Conservation (phyloP, 2,113 vertebrate species). For the Sciurus niger region DNA sequence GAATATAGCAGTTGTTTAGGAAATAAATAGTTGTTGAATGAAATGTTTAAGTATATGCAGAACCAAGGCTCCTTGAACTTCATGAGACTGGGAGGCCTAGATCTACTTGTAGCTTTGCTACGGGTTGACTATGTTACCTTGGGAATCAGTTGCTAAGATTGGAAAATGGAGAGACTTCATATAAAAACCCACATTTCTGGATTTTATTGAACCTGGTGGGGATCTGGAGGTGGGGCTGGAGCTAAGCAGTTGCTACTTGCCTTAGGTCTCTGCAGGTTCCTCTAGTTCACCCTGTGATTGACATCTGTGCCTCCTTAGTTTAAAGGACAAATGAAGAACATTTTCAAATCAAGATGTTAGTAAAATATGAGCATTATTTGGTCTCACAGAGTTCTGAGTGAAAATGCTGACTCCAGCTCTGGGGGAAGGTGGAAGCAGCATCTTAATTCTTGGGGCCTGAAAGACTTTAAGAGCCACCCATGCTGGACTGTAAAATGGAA, state of each 20-base stretch:
- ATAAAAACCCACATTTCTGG: slow-evolving; percentile 23
- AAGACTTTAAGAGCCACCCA: not conserved
- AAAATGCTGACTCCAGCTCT: not conserved
- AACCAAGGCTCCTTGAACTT: not conserved
- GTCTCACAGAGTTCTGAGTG: not conserved
- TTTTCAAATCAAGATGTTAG: slow-evolving; percentile 45
- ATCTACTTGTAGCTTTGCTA: not conserved
- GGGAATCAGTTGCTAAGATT: not conserved
- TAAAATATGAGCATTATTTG: not conserved
- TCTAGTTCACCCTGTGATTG: not conserved
- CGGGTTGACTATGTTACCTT: not conserved
- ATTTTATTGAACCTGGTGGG: not conserved
- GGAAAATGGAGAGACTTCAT: not conserved
- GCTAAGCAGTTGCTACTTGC: not conserved
- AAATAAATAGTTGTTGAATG: slow-evolving; percentile 53
- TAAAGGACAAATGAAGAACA: slow-evolving; percentile 40
- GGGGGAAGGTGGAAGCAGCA: not conserved
- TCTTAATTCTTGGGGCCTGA: not conserved
- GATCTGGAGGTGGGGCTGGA: not conserved
- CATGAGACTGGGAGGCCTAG: not conserved
- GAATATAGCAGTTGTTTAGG: slow-evolving; percentile 8
- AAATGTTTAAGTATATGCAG: not conserved
- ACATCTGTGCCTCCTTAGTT: not conserved
- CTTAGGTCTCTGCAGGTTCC: not conserved
- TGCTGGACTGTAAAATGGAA: not conserved